These are phyloP conservation scores for Chouioia cunea DNA, from an alignment of 2,888 invertebrate species.

Conservation along the genomic window DNA sequence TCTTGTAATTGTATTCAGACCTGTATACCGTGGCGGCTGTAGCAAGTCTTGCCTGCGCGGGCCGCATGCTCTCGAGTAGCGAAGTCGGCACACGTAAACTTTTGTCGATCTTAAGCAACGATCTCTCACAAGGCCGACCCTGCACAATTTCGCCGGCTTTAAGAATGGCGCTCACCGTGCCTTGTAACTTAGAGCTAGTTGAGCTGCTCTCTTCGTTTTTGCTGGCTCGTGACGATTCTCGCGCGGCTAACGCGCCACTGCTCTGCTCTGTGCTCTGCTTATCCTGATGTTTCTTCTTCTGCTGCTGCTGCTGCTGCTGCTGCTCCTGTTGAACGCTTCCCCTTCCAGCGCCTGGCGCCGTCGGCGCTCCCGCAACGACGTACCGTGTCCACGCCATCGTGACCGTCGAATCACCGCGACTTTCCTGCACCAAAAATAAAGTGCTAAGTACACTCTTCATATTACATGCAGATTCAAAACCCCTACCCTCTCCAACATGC, in stretches of 20 bases:
- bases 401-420: constrained; percentile 21
- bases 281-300: constrained; percentile 56
- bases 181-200: constrained; percentile 56
- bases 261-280: constrained; percentile 62
- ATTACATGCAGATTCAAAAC: too few relatives aligned
- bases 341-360: constrained; percentile 45
- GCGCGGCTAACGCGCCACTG: constrained; percentile 67
- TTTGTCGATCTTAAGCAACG: constrained; percentile 59
- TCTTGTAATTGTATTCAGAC: constrained; percentile 59
- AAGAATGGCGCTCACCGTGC: constrained; percentile 58
- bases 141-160: constrained; percentile 57
- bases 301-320: constrained; percentile 47
- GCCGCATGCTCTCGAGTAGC: constrained; percentile 54
- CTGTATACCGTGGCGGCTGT: constrained; percentile 52
- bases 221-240: constrained; percentile 61
- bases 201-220: constrained; percentile 47
- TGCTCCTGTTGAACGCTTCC: constrained; percentile 11
- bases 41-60: constrained; percentile 51
- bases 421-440: constrained; percentile 31
- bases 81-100: constrained; percentile 44
- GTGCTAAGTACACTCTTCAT: constrained; percentile 6
- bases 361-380: too few relatives aligned
- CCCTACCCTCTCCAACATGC: too few relatives aligned
- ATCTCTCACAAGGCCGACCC: constrained; percentile 59
- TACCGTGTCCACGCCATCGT: neutral